phyloP scores from a whole-genome alignment of 2,113 vertebrate genomes.

The Isurus oxyrinchus region DNA sequence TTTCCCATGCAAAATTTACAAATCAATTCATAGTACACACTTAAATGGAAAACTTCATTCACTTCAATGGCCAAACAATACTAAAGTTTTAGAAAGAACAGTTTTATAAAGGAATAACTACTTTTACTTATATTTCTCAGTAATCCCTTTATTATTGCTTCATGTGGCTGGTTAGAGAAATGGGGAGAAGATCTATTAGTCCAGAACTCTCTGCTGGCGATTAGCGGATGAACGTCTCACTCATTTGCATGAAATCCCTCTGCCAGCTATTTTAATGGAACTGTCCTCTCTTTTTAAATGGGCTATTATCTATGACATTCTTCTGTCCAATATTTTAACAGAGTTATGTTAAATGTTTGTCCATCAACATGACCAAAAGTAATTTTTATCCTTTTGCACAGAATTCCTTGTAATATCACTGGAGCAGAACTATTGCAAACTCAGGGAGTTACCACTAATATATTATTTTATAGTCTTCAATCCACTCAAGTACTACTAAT shows the following conservation, averaged over 20 bases:
- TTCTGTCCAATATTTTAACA: too few species aligned
- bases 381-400: not conserved
- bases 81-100: too few species aligned
- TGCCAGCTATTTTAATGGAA: not conserved
- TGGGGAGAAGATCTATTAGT: not conserved
- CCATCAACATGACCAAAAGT: not conserved
- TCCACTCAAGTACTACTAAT: not conserved
- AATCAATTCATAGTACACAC: not conserved
- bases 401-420: not conserved
- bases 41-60: not conserved
- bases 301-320: not conserved
- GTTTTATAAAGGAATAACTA: not conserved
- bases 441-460: not conserved
- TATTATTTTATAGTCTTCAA: not conserved
- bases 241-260: not conserved
- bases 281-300: not conserved
- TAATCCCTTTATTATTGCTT: not conserved
- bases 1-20: not conserved
- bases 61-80: not conserved
- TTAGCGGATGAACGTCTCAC: not conserved
- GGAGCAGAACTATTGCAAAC: not conserved
- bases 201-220: not conserved
- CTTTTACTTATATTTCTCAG: not conserved
- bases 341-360: not conserved
- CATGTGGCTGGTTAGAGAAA: not conserved